Percentiles rank a stretch among this genome's conserved stretches.
Conservation (phyloP, 1,140 invertebrate species). For the Copidosoma floridanum region DNA sequence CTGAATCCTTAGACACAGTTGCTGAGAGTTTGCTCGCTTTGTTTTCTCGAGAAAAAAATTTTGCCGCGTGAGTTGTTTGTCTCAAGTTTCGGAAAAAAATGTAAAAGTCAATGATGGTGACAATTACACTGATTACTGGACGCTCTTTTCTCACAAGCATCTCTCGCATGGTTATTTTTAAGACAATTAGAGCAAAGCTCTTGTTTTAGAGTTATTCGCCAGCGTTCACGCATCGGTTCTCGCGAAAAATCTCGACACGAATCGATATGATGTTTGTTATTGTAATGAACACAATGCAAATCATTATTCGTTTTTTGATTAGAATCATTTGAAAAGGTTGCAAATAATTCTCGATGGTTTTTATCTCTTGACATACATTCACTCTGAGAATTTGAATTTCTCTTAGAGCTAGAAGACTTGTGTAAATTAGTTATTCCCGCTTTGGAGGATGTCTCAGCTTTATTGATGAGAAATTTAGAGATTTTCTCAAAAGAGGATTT, state of each 20-base stretch:
- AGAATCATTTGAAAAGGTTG: background rate
- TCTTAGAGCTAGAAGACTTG: background rate
- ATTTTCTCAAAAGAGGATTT: background rate
- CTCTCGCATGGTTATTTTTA: background rate
- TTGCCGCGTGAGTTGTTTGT: background rate
- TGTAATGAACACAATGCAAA: background rate
- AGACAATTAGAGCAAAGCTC: background rate
- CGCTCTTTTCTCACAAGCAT: background rate
- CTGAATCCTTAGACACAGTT: background rate
- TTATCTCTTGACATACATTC: no score
- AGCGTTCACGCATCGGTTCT: background rate
- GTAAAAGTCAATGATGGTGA: slow-evolving; percentile 2
- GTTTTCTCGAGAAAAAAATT: no score
- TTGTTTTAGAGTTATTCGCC: background rate
- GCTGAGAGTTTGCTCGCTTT: background rate
- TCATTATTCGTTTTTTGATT: background rate
- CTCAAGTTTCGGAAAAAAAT: background rate
- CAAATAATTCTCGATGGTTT: no score
- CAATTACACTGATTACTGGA: background rate
- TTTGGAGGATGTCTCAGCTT: background rate
- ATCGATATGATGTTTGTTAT: background rate
- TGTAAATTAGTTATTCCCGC: background rate
- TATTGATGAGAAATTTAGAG: background rate
- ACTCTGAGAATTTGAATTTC: background rate
- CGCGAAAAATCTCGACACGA: background rate